A percentile compares a stretch with the other conserved stretches of the same genome.
Conservation (phyloP, 1,140 invertebrate genomes). For the Caenorhabditis briggsae region DNA sequence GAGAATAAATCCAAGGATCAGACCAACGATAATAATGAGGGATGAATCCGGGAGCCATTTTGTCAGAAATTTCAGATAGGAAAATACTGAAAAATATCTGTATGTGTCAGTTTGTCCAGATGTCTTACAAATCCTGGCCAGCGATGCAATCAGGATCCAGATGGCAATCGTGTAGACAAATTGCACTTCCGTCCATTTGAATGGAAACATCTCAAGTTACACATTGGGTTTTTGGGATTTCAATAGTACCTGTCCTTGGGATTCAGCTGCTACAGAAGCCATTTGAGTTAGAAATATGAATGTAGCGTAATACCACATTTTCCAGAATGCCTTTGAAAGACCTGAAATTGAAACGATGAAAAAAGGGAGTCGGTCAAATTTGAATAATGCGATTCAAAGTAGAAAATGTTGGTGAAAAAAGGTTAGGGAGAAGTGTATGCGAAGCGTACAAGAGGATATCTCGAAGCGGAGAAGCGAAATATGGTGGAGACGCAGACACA, state of each 20-base stretch:
- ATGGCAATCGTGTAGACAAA: not conserved
- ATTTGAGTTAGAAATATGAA: no score
- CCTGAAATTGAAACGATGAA: no score
- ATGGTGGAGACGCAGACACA: no score
- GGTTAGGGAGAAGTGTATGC: no score
- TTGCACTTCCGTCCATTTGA: slow-evolving; percentile 15
- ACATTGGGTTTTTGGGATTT: not conserved
- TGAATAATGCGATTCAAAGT: no score
- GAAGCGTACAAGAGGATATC: no score
- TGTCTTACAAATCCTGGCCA: not conserved
- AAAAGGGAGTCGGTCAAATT: no score
- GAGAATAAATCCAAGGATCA: not conserved
- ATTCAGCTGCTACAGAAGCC: not conserved
- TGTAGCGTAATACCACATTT: no score
- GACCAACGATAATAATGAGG: not conserved
- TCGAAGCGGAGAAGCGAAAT: no score
- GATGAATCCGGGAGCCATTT: not conserved
- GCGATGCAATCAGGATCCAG: not conserved
- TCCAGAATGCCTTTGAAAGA: no score
- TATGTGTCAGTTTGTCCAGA: not conserved
- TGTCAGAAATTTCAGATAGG: not conserved
- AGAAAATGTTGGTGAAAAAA: no score
- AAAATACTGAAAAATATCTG: not conserved
- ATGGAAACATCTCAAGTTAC: slow-evolving; percentile 23
- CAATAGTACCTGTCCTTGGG: slow-evolving; percentile 1